Conservation (phyloP, 1,140 invertebrate genomes). For the Mylabris phalerata region DNA sequence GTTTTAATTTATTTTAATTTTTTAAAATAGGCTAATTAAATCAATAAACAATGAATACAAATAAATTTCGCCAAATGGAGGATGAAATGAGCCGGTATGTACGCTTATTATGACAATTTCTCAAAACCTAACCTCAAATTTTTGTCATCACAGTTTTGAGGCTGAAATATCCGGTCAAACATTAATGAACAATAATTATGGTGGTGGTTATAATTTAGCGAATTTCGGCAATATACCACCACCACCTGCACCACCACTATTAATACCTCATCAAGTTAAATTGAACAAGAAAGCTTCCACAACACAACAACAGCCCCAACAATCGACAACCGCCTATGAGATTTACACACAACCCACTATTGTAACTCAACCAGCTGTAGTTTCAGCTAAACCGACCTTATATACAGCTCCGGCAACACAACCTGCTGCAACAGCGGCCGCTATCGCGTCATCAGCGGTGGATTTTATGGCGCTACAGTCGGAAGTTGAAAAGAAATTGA, state of each 20-base stretch:
- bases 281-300: slow-evolving; percentile 29
- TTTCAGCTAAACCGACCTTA: slow-evolving; percentile 56
- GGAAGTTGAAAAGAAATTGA: slow-evolving; percentile 57
- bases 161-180: slow-evolving; percentile 74
- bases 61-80: slow-evolving; percentile 52
- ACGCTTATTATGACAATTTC: slow-evolving; percentile 14
- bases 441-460: slow-evolving; percentile 44
- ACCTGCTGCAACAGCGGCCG: slow-evolving; percentile 39
- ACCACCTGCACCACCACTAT: slow-evolving; percentile 48
- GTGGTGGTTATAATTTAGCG: slow-evolving; percentile 47
- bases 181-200: slow-evolving; percentile 50
- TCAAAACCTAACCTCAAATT: slow-evolving; percentile 9
- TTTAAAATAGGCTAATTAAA: no score
- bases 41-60: slow-evolving; percentile 1
- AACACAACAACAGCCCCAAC: neutral
- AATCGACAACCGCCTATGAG: slow-evolving; percentile 15
- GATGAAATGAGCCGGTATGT: slow-evolving; percentile 74
- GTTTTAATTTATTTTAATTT: no score
- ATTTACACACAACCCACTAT: slow-evolving; percentile 39
- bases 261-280: slow-evolving; percentile 56
- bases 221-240: slow-evolving; percentile 45
- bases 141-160: slow-evolving; percentile 58
- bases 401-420: slow-evolving; percentile 49
- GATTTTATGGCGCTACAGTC: slow-evolving; percentile 56
- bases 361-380: slow-evolving; percentile 50